Evolutionary conservation across 2,888 invertebrate species (phyloP).

Genomic region (Campaea margaritaria): DNA sequence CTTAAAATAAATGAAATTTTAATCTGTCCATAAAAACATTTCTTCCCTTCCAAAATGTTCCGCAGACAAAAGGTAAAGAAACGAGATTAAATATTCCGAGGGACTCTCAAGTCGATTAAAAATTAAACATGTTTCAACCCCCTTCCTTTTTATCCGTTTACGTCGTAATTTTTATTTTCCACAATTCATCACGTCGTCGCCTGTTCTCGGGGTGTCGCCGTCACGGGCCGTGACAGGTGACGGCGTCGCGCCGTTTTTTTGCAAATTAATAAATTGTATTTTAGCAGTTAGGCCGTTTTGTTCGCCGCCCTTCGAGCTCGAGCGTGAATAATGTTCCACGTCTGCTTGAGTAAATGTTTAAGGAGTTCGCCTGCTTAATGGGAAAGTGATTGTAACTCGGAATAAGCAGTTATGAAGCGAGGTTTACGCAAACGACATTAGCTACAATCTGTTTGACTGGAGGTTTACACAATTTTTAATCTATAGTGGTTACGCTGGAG

Average conservation of each 20-base stretch:
- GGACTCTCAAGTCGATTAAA: conserved; percentile 65
- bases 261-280: conserved; percentile 72
- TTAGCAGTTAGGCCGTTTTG: conserved; percentile 57
- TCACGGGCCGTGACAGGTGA: conserved; percentile 69
- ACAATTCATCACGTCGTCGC: conserved; percentile 71
- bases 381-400: conserved; percentile 39
- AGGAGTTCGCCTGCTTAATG: conserved; percentile 35
- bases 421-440: conserved; percentile 20
- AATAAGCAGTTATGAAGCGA: conserved; percentile 33
- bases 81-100: conserved; percentile 47
- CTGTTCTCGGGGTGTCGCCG: conserved; percentile 52
- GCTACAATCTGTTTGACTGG: conserved; percentile 3
- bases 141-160: conserved; percentile 57
- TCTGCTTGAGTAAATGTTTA: conserved; percentile 44
- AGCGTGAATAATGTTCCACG: conserved; percentile 49
- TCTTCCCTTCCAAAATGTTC: conserved; percentile 9
- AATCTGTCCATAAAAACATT: background rate
- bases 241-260: conserved; percentile 53
- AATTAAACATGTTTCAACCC: conserved; percentile 60
- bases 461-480: background rate
- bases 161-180: conserved; percentile 76
- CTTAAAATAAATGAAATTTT: conserved; percentile 1
- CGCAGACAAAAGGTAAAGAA: conserved; percentile 39
- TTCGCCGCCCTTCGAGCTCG: conserved; percentile 30
- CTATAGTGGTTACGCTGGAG: background rate